Evolutionary conservation across 2,888 invertebrate species (phyloP).

Genomic region (Kryphioiulus occultus): DNA sequence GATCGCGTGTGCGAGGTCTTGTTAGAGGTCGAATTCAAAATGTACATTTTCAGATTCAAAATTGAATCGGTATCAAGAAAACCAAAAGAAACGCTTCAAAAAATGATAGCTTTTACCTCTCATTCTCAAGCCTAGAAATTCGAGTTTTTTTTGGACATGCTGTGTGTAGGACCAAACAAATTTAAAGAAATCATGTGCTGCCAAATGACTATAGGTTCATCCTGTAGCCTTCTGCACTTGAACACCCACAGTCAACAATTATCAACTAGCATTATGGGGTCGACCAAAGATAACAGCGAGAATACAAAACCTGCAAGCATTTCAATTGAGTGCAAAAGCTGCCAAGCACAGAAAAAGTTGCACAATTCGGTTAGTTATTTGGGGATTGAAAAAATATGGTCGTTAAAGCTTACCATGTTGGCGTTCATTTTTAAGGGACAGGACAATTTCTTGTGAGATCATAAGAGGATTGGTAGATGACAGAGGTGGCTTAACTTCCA

Average conservation of each 20-base stretch:
- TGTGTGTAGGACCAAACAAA: no score
- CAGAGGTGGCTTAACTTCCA: constrained; percentile 61
- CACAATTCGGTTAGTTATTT: no score
- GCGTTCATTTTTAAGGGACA: constrained; percentile 43
- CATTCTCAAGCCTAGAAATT: background rate
- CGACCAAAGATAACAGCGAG: no score
- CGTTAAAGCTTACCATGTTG: constrained; percentile 28
- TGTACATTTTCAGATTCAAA: background rate
- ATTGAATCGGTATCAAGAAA: background rate
- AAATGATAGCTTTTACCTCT: background rate
- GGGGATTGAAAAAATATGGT: background rate
- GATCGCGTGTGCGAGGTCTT: constrained; percentile 11
- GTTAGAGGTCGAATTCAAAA: background rate
- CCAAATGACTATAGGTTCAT: no score
- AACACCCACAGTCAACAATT: no score
- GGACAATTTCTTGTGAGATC: constrained; percentile 58
- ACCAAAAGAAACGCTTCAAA: background rate
- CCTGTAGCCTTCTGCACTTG: no score
- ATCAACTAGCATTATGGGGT: no score
- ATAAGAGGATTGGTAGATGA: constrained; percentile 61
- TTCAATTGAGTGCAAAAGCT: no score
- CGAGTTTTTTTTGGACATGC: no score
- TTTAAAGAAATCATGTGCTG: no score
- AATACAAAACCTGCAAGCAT: no score
- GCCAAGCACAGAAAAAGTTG: no score